Evolutionary conservation across 2,113 vertebrate species (phyloP).

Genomic region (Sapajus apella): DNA sequence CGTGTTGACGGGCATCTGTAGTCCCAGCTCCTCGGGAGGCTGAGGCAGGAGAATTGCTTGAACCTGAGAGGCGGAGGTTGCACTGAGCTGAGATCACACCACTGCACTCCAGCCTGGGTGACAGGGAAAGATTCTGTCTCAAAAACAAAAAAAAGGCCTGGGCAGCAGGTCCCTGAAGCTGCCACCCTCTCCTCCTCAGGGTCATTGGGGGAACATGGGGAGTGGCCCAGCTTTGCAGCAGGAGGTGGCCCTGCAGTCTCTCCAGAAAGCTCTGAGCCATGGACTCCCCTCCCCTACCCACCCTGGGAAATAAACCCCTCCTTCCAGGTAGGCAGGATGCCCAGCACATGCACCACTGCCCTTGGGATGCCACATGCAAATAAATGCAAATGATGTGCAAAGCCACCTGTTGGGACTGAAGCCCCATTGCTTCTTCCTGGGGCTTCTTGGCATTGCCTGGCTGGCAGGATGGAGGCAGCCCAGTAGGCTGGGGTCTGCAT

Average conservation of each 20-base stretch:
- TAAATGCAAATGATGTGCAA: background rate
- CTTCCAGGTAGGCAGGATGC: accelerated
- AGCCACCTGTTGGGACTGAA: background rate
- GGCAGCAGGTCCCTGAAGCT: background rate
- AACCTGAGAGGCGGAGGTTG: no score
- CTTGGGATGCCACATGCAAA: background rate
- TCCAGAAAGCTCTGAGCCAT: background rate
- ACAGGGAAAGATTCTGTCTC: no score
- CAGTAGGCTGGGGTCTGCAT: no score
- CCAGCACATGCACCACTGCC: no score
- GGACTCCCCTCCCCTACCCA: background rate
- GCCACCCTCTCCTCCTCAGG: background rate
- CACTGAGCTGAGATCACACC: no score
- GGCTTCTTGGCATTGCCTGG: background rate
- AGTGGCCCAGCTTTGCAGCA: background rate
- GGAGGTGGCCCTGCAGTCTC: background rate
- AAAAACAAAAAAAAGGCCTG: no score
- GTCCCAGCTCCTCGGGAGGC: no score
- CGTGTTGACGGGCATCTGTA: no score
- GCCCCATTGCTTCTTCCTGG: background rate
- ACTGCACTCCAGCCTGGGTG: no score
- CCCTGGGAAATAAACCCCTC: background rate
- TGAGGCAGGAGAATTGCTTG: no score
- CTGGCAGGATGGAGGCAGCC: background rate
- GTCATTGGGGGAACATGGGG: background rate